phyloP scores from a whole-genome alignment of 2,888 invertebrate genomes.

The Steromphala cineraria region DNA sequence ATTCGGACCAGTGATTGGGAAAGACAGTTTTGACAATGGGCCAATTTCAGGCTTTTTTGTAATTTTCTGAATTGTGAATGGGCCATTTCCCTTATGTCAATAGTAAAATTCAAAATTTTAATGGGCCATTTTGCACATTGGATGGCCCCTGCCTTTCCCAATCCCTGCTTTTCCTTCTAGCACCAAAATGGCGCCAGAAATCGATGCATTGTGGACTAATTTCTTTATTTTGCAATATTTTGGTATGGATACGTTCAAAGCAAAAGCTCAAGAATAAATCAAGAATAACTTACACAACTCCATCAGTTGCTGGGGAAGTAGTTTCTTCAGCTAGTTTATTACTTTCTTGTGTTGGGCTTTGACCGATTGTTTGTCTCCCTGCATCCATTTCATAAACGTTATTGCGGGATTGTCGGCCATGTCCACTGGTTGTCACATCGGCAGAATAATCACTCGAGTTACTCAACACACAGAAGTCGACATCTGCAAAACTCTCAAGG shows the following conservation, averaged over 20 bases:
- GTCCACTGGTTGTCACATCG: not conserved
- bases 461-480: conserved; percentile 70
- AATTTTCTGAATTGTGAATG: too few relatives aligned
- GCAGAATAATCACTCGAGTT: conserved; percentile 12
- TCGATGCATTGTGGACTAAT: too few relatives aligned
- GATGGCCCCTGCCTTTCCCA: too few relatives aligned
- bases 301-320: conserved; percentile 25
- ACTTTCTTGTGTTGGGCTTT: not conserved
- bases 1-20: too few relatives aligned
- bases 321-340: not conserved
- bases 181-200: too few relatives aligned
- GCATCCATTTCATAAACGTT: not conserved
- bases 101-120: too few relatives aligned
- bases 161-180: too few relatives aligned
- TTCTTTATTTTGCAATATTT: too few relatives aligned
- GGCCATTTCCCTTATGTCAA: too few relatives aligned
- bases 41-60: too few relatives aligned
- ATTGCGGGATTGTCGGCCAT: not conserved
- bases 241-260: not conserved
- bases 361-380: not conserved
- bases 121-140: too few relatives aligned
- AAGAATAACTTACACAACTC: conserved; percentile 41
- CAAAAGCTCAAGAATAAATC: not conserved
- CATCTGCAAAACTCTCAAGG: conserved; percentile 67
- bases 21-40: too few relatives aligned